Percentiles rank a stretch among this genome's conserved stretches.
Evolutionary conservation across 1,140 invertebrate genomes (phyloP).

Genomic region (Pseudomyrmex flavicornis): DNA sequence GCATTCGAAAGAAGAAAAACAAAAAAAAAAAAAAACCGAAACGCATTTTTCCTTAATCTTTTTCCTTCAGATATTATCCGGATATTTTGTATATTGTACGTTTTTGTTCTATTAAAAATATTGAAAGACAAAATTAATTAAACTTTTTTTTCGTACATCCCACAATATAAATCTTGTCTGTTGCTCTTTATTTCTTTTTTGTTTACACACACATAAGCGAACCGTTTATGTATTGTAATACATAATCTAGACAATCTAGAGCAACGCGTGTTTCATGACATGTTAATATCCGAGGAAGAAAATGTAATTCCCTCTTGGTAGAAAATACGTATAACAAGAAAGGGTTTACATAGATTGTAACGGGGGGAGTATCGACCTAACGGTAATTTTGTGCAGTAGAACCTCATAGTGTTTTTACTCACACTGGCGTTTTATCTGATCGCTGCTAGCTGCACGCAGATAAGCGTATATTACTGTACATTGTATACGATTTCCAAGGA

Average conservation of each 20-base stretch:
- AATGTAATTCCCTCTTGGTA: conserved; percentile 25
- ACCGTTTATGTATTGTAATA: not conserved
- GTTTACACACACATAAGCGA: not conserved
- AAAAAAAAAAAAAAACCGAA: not conserved
- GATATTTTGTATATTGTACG: no score
- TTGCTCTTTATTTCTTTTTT: not conserved
- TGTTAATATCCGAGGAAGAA: conserved; percentile 41
- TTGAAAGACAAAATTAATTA: not conserved
- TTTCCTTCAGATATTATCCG: no score
- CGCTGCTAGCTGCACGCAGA: conserved; percentile 48
- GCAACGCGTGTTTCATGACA: conserved; percentile 23
- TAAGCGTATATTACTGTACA: conserved; percentile 50
- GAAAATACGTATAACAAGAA: conserved; percentile 33
- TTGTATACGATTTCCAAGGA: conserved; percentile 59
- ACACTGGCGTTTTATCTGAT: conserved; percentile 51
- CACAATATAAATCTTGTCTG: not conserved
- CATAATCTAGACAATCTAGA: conserved; percentile 5
- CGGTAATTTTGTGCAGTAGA: conserved; percentile 53
- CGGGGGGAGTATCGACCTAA: conserved; percentile 43
- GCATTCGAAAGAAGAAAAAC: not conserved
- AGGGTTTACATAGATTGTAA: conserved; percentile 50
- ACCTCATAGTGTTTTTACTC: conserved; percentile 55
- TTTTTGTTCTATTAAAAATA: not conserved
- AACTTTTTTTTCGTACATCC: not conserved
- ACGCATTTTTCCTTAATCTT: no score